Base-by-base conservation (phyloP, 2,113 vertebrate genomes). In the Haplochromis vanheusdeni region DNA sequence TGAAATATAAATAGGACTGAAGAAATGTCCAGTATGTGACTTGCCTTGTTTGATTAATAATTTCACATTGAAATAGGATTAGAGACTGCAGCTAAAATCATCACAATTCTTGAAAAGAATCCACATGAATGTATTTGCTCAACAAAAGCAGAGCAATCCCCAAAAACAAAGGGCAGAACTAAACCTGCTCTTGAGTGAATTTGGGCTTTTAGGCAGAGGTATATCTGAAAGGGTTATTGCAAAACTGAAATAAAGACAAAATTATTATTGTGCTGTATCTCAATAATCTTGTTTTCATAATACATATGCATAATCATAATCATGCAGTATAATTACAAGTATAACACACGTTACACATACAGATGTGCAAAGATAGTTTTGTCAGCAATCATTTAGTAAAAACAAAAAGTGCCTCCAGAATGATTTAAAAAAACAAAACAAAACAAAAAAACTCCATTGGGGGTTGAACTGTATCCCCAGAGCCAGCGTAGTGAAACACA, bases 41-140 rank as follows among this genome's bases (percentile, higher is more conserved):
- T 2, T 31, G 17, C 4, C 26, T n/a, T n/a, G 26, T 3, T 75
- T 75, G 70, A 26, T 28, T 47, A 19, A 70, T 70, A 70, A 70
- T 45, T 70, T 70, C 40, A 70, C 37, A 42, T 42, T 45, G 65
- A 42, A 70, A 70, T 42, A 31, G 70, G 70, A 75, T 47, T 49
- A 47, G 2, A 7, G 70, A 8, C 16, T 31, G 42, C 10, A 19
- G 70, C 42, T 49, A 31, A 75, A 75, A 31, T 19, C 9, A 12
- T 75, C 40, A 26, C 8, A 7, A 19, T 31, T 28, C 23, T 47
- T 73, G 26, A 2, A 47, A 47, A 75, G 4, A 47, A 26, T 28
- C 14, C 35, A 40, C 11, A 68, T 21, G 19, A 9, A 68, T 75
- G 23, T 28, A 47, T 75, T 47, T 47, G 40, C 16, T 75, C 40